These are phyloP conservation scores for Iphiclides podalirius DNA, from an alignment of 2,888 invertebrate species.

Conservation along the genomic window DNA sequence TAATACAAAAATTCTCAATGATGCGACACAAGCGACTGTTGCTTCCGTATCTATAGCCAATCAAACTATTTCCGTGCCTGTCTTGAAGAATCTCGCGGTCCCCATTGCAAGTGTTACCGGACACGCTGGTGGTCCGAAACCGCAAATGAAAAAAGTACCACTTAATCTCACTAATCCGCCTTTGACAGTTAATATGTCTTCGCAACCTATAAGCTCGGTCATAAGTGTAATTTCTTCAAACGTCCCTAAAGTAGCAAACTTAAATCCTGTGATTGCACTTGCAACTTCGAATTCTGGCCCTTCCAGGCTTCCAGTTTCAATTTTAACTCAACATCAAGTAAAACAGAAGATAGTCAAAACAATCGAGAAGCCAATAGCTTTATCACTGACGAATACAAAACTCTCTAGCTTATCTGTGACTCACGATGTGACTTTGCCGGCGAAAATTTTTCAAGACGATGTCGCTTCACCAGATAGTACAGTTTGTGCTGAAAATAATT, in stretches of 20 bases:
- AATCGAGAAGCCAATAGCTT: constrained; percentile 72
- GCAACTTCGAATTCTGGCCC: constrained; percentile 56
- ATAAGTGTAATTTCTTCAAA: constrained; percentile 74
- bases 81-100: constrained; percentile 65
- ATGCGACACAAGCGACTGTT: constrained; percentile 81
- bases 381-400: constrained; percentile 74
- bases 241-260: constrained; percentile 56
- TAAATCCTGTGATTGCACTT: constrained; percentile 64
- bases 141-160: constrained; percentile 62
- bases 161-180: constrained; percentile 59
- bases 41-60: constrained; percentile 76
- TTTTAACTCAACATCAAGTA: constrained; percentile 70
- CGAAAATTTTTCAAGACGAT: constrained; percentile 85
- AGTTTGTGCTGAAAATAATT: constrained; percentile 47
- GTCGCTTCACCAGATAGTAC: constrained; percentile 81
- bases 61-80: constrained; percentile 74
- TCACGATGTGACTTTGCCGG: constrained; percentile 81
- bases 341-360: constrained; percentile 76
- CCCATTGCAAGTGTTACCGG: constrained; percentile 52
- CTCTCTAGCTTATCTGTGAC: constrained; percentile 78
- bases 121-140: constrained; percentile 42
- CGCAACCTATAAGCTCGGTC: constrained; percentile 62
- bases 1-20: constrained; percentile 72
- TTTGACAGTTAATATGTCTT: constrained; percentile 57
- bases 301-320: constrained; percentile 65